Evolutionary conservation across 1,140 invertebrate genomes (phyloP).

Genomic region (Apocrypta bakeri): DNA sequence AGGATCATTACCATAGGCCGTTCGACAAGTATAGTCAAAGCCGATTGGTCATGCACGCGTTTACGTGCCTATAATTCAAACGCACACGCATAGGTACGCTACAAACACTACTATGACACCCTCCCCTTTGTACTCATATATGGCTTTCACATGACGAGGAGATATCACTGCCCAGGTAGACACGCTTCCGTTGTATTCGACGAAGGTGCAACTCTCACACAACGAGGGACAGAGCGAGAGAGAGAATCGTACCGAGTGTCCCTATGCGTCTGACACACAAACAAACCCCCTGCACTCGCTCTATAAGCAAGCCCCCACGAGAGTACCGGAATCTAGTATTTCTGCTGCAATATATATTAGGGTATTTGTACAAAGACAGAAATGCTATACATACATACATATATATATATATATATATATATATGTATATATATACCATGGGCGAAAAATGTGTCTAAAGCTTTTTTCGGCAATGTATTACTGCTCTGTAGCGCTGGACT

Average conservation of each 20-base stretch:
- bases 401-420: not conserved
- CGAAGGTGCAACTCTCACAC: not conserved
- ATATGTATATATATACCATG: not conserved
- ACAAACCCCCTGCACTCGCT: not conserved
- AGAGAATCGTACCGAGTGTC: slow-evolving; percentile 22
- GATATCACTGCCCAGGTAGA: not conserved
- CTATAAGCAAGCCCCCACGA: slow-evolving; percentile 1
- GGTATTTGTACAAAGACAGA: too few species aligned
- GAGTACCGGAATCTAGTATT: not conserved
- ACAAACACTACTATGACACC: not conserved
- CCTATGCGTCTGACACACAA: slow-evolving; percentile 42
- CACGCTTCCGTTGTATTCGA: not conserved
- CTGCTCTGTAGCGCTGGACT: not conserved
- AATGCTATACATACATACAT: not conserved
- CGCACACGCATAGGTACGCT: too few species aligned
- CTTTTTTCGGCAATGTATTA: not conserved
- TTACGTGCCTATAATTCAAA: slow-evolving; percentile 10
- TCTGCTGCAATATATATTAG: too few species aligned
- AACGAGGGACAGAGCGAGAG: slow-evolving; percentile 13
- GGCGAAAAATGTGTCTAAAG: not conserved
- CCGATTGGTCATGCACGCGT: not conserved
- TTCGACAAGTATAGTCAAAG: not conserved
- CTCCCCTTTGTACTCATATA: not conserved
- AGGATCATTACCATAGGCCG: not conserved
- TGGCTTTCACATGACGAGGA: not conserved